Base-by-base conservation (phyloP, 2,797 vertebrate species). In the Denticeps clupeoides region DNA sequence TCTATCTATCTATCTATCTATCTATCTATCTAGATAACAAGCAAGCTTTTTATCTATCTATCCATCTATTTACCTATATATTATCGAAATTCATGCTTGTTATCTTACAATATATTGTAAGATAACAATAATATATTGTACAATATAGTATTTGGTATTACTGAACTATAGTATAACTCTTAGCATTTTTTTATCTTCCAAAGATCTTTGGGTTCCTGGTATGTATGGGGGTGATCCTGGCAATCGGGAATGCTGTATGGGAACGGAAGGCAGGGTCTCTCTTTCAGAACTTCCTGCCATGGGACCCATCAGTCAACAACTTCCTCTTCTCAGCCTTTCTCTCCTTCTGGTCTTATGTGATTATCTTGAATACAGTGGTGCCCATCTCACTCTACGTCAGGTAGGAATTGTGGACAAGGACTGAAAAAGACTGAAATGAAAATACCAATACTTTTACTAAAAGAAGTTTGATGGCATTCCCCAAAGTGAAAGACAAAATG, bases 361-460 rank as follows among this genome's bases (percentile, higher is more conserved):
- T 95, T 80, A 93, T 97, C 66, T 90, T 97, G 61, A 97, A 95
- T 82, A 97, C 92, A 1, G 91, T 97, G 16, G 91, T 95, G 75
- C 91, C 92, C 67, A 97, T 97, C 56, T 95, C 91, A 0, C 86
- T 97, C 7, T 97, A 97, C 2, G 92, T 97, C 68, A 97, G 92
- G 91, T 95, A 71, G 53, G 74, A 45, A 32, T 25, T n/a, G n/a
- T 22, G 5, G 1, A 12, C 25, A 21, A 5, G 28, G 7, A 33
- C 15, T 13, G 7, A 10, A 15, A 8, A 3, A 12, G 7, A 7
- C n/a, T n/a, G n/a, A n/a, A n/a, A n/a, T n/a, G n/a, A n/a, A n/a
- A n/a, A n/a, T n/a, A n/a, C n/a, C n/a, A n/a, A n/a, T n/a, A n/a
- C n/a, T n/a, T n/a, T n/a, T n/a, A n/a, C n/a, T n/a, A n/a, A n/a